Percentiles rank a stretch among this genome's conserved stretches.
phyloP scores from a whole-genome alignment of 2,888 invertebrate genomes.

The Drosophila austrosaltans region DNA sequence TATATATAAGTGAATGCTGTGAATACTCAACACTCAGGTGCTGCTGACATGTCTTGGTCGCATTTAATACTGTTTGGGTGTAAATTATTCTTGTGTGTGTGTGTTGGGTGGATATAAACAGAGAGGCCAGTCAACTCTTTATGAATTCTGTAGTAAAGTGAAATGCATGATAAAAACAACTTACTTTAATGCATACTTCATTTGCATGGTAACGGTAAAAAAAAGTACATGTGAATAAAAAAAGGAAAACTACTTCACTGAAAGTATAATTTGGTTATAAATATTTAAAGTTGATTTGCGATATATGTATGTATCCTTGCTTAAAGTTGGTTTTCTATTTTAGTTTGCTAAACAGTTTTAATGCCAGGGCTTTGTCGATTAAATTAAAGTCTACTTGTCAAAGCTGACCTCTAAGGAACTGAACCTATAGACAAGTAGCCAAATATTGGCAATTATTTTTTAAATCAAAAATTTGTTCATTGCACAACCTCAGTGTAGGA shows the following conservation, averaged over 20 bases:
- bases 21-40: conserved; percentile 47
- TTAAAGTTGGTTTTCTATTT: background rate
- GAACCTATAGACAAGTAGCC: no score
- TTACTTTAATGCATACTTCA: conserved; percentile 41
- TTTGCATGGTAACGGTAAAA: conserved; percentile 38
- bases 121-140: conserved; percentile 64
- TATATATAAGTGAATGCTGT: conserved; percentile 4
- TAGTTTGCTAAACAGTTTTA: background rate
- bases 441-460: no score
- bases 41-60: conserved; percentile 60
- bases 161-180: conserved; percentile 27
- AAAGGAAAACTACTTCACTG: conserved; percentile 30
- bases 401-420: no score
- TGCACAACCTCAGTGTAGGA: no score
- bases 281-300: conserved; percentile 15
- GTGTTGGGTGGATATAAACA: conserved; percentile 14
- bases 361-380: no score
- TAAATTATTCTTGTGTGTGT: conserved; percentile 35
- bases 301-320: background rate
- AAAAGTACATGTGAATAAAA: conserved; percentile 41
- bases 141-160: conserved; percentile 45
- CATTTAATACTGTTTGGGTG: conserved; percentile 60
- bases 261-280: conserved; percentile 32
- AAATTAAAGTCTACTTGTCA: no score
- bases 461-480: no score